Conservation (phyloP, 2,888 invertebrate genomes). For the Caenorhabditis becei region DNA sequence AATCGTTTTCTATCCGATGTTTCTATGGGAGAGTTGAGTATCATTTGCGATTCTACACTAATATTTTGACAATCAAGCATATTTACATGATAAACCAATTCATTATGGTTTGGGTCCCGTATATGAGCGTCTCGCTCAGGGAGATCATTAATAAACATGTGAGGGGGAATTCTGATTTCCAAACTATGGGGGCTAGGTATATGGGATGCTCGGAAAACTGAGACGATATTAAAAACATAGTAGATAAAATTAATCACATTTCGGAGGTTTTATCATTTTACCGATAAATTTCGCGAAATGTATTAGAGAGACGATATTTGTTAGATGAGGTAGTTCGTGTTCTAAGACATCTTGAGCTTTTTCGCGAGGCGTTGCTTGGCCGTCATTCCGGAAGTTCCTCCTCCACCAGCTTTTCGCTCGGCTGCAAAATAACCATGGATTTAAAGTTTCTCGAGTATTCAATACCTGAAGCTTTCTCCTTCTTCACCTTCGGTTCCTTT, state of each 20-base stretch:
- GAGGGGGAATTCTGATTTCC: no score
- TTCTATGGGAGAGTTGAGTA: neutral
- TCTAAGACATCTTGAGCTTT: conserved; percentile 45
- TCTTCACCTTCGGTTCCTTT: conserved; percentile 23
- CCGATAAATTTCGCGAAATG: neutral
- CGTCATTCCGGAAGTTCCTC: neutral
- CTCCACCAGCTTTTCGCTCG: conserved; percentile 14
- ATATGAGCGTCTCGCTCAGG: neutral
- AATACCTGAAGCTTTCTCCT: conserved; percentile 19
- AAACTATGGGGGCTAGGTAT: no score
- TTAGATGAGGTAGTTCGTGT: neutral
- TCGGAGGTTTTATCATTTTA: neutral
- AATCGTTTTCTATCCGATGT: neutral
- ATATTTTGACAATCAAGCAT: neutral
- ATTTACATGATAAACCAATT: neutral
- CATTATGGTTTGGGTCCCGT: neutral
- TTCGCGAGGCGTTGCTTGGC: conserved; percentile 42
- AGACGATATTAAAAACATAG: no score
- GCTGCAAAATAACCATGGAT: conserved; percentile 30
- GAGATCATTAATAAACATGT: neutral
- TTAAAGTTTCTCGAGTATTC: neutral
- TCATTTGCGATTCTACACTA: conserved; percentile 10
- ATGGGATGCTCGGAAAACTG: no score
- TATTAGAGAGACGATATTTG: neutral
- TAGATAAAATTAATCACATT: no score